Percentiles rank a stretch among this genome's conserved stretches.
Conservation (phyloP, 1,140 invertebrate species). For the Odontomachus brunneus region DNA sequence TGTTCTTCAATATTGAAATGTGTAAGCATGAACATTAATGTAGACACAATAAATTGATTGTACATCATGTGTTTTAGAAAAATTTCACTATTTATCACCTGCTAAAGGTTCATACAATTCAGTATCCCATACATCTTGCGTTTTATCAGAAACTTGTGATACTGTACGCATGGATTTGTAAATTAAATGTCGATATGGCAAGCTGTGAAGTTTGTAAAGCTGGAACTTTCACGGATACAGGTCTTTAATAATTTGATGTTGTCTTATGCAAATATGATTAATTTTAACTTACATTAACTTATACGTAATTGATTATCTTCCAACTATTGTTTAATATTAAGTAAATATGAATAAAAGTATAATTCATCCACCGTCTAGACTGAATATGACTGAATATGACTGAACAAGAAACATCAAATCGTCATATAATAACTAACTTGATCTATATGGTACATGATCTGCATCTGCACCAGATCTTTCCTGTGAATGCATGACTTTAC, state of each 20-base stretch:
- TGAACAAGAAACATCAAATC: constrained; percentile 1
- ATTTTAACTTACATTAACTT: too few relatives aligned
- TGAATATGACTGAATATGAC: too few relatives aligned
- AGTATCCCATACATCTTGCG: neutral
- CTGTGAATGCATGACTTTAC: neutral
- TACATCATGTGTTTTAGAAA: neutral
- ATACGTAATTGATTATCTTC: neutral
- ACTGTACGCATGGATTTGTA: neutral
- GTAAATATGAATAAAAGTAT: neutral
- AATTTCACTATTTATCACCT: neutral
- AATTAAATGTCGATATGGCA: neutral
- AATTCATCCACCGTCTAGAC: constrained; percentile 1
- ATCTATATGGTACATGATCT: constrained; percentile 6
- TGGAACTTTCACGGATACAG: neutral
- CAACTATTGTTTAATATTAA: neutral
- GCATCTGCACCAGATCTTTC: constrained; percentile 10
- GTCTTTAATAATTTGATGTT: neutral
- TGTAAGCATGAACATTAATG: too few relatives aligned
- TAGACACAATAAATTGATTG: neutral
- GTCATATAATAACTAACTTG: neutral
- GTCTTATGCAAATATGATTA: neutral
- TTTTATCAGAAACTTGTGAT: neutral
- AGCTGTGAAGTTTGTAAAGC: neutral
- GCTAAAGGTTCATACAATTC: neutral
- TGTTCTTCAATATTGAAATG: too few relatives aligned